These are phyloP conservation scores for Callipepla squamata DNA, from an alignment of 2,113 vertebrate species.

Conservation along the genomic window DNA sequence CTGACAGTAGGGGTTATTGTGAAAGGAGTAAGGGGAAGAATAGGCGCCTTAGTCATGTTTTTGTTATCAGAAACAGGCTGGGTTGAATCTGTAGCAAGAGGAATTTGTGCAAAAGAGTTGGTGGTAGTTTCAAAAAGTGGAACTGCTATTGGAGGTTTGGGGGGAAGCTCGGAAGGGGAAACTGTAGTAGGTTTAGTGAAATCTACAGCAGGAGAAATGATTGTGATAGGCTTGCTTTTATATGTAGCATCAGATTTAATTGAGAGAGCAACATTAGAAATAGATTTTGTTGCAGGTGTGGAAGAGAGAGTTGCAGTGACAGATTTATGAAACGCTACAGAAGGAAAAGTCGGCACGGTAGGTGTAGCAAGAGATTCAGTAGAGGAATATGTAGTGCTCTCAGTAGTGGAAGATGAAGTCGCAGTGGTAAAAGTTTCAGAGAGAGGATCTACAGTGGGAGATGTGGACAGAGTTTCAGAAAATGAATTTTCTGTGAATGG, in stretches of 20 bases:
- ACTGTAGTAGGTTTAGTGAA: constrained; percentile 17
- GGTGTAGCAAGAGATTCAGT: background rate
- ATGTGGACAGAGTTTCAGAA: background rate
- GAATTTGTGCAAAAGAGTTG: background rate
- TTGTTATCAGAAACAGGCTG: background rate
- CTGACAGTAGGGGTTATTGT: constrained; percentile 11
- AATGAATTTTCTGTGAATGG: background rate
- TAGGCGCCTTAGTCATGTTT: background rate
- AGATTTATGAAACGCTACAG: background rate
- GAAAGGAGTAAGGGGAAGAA: constrained; percentile 50
- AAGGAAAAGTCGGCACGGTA: background rate
- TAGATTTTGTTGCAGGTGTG: background rate
- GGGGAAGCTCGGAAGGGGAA: constrained; percentile 20
- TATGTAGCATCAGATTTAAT: background rate
- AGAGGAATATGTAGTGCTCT: background rate
- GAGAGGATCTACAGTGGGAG: background rate
- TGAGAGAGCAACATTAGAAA: constrained; percentile 12
- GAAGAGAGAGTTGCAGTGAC: background rate
- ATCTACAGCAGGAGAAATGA: constrained; percentile 37
- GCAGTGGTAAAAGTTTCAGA: constrained; percentile 2
- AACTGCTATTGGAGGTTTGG: background rate
- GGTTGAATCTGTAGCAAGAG: background rate
- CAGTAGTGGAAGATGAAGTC: background rate
- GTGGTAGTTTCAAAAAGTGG: background rate
- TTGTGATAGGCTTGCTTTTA: constrained; percentile 20